Base-by-base conservation (phyloP, 2,888 invertebrate genomes). In the Pollenia griseotomentosa region DNA sequence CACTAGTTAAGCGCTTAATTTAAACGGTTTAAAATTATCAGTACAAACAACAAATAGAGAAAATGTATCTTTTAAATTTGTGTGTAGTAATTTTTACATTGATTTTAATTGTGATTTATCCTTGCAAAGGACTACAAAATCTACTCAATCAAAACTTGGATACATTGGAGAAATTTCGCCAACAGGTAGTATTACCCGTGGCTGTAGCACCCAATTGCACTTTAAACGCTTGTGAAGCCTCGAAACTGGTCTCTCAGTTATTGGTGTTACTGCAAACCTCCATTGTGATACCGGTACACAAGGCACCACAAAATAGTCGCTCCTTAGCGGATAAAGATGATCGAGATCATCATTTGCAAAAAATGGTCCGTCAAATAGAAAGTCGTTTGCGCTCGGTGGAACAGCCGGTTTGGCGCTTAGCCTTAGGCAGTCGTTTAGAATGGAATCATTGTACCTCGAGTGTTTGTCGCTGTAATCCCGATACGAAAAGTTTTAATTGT, bases 401-500 rank as follows among this genome's bases (percentile, higher is more conserved):
- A 91, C 96, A 96, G 90, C 95, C 96, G 88, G 95, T 95, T 73
- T 96, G 96, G 96, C 94, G 93, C 88, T 92, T 95, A 65, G 93
- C 94, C 3, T 93, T 93, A 61, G 93, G 93, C 46, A 93, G 94
- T 61, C 94, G 94, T 70, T 88, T 90, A 10, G 94, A 95, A 83
- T 95, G 95, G 94, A 94, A 95, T 92, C 94, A 94, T 23, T 96
- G 96, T 90, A 94, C 94, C 2, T 94, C 95, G 87, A 95, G 96
- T 0, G 95, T 95, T 0, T 96, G 96, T 89, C 95, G 95, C 88
- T 96, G 96, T 89, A 93, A 94, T 88, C 95, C 95, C 8, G 96
- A 96, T 91, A 95, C 95, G 0, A 95, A 95, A 90, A 95, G 95
- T 23, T 93, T 96, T 66, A 95, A 94, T 71, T 96, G 96, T 90